These are phyloP conservation scores for Leucoraja erinaceus DNA, from an alignment of 2,113 vertebrate species.

Conservation along the genomic window DNA sequence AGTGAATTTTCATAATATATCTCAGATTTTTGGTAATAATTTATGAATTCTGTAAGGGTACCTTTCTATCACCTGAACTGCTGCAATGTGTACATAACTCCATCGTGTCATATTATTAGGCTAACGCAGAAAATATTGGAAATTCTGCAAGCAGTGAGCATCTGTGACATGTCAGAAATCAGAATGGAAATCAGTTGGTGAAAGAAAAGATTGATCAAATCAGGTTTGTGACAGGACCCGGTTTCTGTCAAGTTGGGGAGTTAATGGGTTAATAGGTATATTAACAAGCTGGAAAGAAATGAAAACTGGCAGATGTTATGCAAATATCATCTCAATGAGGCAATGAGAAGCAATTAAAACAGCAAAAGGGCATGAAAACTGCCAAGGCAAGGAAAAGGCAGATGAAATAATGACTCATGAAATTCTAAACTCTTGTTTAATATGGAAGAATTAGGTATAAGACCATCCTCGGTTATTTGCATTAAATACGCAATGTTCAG, in stretches of 20 bases:
- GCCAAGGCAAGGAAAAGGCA: neutral
- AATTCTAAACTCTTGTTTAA: neutral
- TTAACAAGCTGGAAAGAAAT: neutral
- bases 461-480: neutral
- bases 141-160: neutral
- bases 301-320: neutral
- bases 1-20: no score
- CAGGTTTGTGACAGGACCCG: neutral
- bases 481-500: no score
- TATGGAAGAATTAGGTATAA: neutral
- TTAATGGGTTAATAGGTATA: neutral
- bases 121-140: neutral
- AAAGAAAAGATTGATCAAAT: neutral
- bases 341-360: slow-evolving; percentile 12
- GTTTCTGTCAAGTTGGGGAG: neutral
- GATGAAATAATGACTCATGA: neutral
- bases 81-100: no score
- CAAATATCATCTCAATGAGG: neutral
- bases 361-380: neutral
- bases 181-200: neutral
- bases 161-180: neutral
- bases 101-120: neutral
- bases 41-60: no score
- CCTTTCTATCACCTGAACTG: no score
- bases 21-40: no score